These are phyloP conservation scores for Leptobrachium leishanense DNA, from an alignment of 2,113 vertebrate species.

Conservation along the genomic window DNA sequence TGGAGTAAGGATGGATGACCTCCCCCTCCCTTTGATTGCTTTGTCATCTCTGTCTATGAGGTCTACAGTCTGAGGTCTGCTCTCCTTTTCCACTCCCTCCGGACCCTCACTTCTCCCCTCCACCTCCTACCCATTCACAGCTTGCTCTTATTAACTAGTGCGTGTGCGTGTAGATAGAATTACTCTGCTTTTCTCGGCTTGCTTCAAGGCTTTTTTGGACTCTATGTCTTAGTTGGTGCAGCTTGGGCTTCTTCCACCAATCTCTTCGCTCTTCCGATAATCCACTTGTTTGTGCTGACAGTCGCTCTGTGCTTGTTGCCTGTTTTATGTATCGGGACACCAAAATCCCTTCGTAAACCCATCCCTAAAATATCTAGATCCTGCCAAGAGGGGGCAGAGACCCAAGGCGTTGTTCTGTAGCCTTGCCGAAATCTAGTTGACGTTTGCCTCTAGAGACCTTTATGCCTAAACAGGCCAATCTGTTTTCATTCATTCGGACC, in stretches of 20 bases:
- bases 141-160: slow-evolving; percentile 51
- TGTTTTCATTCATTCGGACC: neutral
- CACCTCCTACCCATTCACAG: slow-evolving; percentile 49
- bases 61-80: slow-evolving; percentile 63
- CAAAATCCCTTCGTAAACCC: slow-evolving; percentile 6
- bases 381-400: neutral
- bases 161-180: slow-evolving; percentile 30
- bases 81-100: slow-evolving; percentile 52
- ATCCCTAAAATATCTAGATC: neutral
- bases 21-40: slow-evolving; percentile 54
- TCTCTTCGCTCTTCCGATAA: slow-evolving; percentile 9
- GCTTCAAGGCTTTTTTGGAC: slow-evolving; percentile 44
- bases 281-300: slow-evolving; percentile 42
- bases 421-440: neutral
- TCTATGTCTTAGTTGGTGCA: slow-evolving; percentile 45
- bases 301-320: slow-evolving; percentile 39
- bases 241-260: slow-evolving; percentile 46
- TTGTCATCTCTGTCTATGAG: slow-evolving; percentile 58
- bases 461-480: neutral
- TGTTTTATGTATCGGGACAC: slow-evolving; percentile 40
- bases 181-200: slow-evolving; percentile 41
- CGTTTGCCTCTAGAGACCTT: neutral
- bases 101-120: slow-evolving; percentile 25
- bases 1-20: slow-evolving; percentile 66
- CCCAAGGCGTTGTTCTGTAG: neutral